phyloP scores from a whole-genome alignment of 2,797 vertebrate genomes.

The Manis crassicaudata region DNA sequence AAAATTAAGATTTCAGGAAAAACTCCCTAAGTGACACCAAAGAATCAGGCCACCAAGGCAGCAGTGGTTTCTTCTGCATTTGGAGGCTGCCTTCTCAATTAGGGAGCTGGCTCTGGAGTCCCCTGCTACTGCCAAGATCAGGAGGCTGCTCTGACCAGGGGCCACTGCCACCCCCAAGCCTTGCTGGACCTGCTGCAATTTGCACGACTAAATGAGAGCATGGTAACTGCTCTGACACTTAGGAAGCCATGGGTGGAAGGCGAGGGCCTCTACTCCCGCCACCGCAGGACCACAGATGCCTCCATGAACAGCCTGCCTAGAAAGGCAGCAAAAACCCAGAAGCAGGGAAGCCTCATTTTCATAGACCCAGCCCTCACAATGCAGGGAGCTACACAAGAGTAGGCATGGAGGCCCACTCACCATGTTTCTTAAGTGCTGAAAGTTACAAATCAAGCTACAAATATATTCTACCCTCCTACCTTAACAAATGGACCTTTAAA shows the following conservation, averaged over 20 bases:
- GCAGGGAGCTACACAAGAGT: neutral
- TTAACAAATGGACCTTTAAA: neutral
- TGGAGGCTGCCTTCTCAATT: neutral
- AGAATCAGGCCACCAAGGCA: neutral
- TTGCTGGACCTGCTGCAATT: neutral
- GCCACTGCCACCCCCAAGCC: rapidly evolving
- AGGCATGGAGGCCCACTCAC: neutral
- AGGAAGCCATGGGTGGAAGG: neutral
- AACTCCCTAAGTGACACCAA: neutral
- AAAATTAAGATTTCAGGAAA: neutral
- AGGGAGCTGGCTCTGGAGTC: neutral
- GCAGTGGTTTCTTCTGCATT: neutral
- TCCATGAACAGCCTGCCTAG: neutral
- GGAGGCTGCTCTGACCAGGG: neutral
- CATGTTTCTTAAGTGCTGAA: neutral
- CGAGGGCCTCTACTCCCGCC: neutral
- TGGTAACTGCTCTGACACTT: neutral
- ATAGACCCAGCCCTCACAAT: no score
- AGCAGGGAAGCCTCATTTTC: neutral
- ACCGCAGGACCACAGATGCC: no score
- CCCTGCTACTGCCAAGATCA: neutral
- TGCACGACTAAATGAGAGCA: neutral
- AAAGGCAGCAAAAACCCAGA: neutral
- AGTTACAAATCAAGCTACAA: neutral
- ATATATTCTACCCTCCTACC: neutral